Evolutionary conservation across 2,797 vertebrate species (phyloP), one percentile per base, ranked within the genome.

Genomic region (Austrolebias charrua): DNA sequence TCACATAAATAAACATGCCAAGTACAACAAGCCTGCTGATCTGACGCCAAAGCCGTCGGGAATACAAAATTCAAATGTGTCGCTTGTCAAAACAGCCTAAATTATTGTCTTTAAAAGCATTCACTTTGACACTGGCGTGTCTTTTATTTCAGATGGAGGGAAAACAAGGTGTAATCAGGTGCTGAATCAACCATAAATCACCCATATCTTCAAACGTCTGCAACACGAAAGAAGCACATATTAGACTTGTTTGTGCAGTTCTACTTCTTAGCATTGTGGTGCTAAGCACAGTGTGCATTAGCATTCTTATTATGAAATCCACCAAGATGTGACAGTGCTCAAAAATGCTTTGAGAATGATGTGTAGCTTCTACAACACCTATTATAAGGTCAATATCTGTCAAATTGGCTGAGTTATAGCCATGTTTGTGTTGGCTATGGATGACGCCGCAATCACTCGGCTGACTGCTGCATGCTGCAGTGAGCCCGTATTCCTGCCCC

Each of bases 221-320:
- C 18, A 6, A 57, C 28, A 31, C 20, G 49, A 59, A 51, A 45
- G 52, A 56, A 20, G 33, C 4, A 43, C 13, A 47, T 43, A 67
- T 53, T 46, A 51, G 20, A 61, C 62, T 59, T 75, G 52, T 76
- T 71, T 69, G 60, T 52, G 33, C 40, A 40, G 18, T 48, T 7
- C 10, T 31, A 6, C 46, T 53, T 52, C 44, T 35, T 57, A 51
- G 72, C 70, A 69, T 53, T 56, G 70, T 24, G 24, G 3, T 24
- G 24, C 24, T 24, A 24, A 24, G 24, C 24, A 24, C 24, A 24
- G 24, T 24, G 24, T 24, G 24, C 24, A 24, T 24, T 24, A 24
- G 24, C 24, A 24, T 24, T 24, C 24, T 1, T 24, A 24, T 24
- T 24, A 24, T 14, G 7, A 35, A 9, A 40, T 40, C 12, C 12